Evolutionary conservation across 2,113 vertebrate genomes (phyloP).

Genomic region (Cryptomyrus ogoouensis): DNA sequence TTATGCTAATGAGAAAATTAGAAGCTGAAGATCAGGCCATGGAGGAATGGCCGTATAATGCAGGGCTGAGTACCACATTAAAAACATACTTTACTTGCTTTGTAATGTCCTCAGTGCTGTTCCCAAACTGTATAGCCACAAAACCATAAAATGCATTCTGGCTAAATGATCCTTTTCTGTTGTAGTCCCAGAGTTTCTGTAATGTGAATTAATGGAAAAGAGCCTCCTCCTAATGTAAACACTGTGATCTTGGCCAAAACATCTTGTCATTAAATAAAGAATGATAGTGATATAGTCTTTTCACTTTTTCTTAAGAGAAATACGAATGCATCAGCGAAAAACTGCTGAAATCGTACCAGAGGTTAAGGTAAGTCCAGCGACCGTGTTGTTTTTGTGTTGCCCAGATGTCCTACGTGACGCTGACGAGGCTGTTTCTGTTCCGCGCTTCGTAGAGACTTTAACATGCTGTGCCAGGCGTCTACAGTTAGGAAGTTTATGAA

Average conservation of each 20-base stretch:
- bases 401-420: not conserved
- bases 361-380: constrained; percentile 63
- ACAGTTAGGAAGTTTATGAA: not conserved
- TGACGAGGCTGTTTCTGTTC: not conserved
- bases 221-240: not conserved
- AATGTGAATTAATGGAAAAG: not conserved
- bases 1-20: not conserved
- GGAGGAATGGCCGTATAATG: not conserved
- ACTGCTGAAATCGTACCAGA: constrained; percentile 70
- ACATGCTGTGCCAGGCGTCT: not conserved
- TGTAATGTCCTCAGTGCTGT: not conserved
- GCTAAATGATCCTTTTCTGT: not conserved
- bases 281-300: not conserved
- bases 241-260: not conserved
- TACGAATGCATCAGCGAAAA: constrained; percentile 70
- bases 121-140: not conserved
- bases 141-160: not conserved
- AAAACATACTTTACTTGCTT: not conserved
- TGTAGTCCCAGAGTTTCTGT: not conserved
- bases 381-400: not conserved
- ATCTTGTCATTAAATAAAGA: not conserved
- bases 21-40: not conserved
- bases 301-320: constrained; percentile 58
- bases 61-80: not conserved
- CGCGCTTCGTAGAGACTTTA: not conserved